phyloP scores from a whole-genome alignment of 64 coral and sea anemone genomes.

The Dendronephthya gigantea region DNA sequence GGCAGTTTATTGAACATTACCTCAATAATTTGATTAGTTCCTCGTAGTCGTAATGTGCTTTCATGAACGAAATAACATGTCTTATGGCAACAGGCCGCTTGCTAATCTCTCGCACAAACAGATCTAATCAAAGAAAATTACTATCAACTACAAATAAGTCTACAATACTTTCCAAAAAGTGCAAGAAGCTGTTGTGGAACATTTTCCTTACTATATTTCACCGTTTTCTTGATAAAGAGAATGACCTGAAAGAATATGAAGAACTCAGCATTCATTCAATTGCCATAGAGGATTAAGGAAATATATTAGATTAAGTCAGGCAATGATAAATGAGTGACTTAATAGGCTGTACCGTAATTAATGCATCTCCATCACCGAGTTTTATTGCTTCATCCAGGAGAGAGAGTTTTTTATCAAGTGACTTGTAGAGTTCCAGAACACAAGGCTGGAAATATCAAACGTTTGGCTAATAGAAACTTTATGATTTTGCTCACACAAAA shows the following conservation, averaged over 20 bases:
- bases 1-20: not conserved
- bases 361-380: not conserved
- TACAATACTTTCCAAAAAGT: not conserved
- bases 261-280: not conserved
- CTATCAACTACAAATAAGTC: not conserved
- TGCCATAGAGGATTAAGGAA: not conserved
- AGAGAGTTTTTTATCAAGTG: not conserved
- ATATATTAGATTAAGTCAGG: not conserved
- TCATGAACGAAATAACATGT: not conserved
- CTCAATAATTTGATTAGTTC: not conserved
- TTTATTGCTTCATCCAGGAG: not conserved
- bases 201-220: not conserved
- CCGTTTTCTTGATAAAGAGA: not conserved
- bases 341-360: not conserved
- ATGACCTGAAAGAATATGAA: not conserved
- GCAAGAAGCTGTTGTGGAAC: not conserved
- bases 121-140: not conserved
- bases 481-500: no score
- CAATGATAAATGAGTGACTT: no score
- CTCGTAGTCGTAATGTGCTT: constrained; percentile 4
- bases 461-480: no score
- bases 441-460: not conserved
- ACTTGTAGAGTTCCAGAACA: not conserved
- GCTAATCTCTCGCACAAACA: not conserved
- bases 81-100: not conserved